Percentiles rank a stretch among this genome's conserved stretches.
These are phyloP conservation scores for Eutrigla gurnardus DNA, from an alignment of 2,797 vertebrate species.

Conservation along the genomic window DNA sequence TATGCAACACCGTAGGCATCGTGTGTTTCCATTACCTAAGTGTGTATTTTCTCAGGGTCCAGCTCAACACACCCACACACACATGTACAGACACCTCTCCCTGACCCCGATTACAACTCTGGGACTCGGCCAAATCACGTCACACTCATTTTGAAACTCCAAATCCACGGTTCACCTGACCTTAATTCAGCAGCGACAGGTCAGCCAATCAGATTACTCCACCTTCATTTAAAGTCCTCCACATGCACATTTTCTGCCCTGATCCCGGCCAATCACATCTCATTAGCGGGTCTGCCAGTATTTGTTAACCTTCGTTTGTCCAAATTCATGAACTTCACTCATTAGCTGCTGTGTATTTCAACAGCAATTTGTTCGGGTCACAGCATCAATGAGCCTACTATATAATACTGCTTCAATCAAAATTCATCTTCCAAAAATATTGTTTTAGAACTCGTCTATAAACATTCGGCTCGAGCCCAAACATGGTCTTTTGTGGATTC, in stretches of 20 bases:
- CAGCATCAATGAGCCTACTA: background rate
- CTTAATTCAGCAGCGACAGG: constrained; percentile 51
- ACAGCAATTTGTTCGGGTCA: background rate
- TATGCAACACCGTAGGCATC: background rate
- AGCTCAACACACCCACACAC: background rate
- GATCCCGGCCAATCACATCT: constrained; percentile 15
- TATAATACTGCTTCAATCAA: background rate
- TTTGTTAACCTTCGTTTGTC: constrained; percentile 4
- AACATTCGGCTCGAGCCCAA: background rate
- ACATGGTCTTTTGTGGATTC: constrained; percentile 21
- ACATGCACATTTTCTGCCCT: constrained; percentile 11
- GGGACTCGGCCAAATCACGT: constrained; percentile 11
- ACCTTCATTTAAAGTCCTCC: constrained; percentile 43
- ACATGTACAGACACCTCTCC: background rate
- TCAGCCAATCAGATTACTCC: constrained; percentile 65
- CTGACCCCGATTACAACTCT: constrained; percentile 13
- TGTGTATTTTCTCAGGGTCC: background rate
- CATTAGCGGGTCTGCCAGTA: background rate
- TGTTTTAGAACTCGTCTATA: background rate
- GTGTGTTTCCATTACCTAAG: background rate
- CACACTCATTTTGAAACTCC: constrained; percentile 29
- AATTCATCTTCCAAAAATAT: constrained; percentile 8
- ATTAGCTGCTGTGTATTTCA: background rate
- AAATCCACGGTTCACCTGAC: constrained; percentile 43
- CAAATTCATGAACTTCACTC: background rate